Conservation (phyloP, 2,797 vertebrate species). For the Crenuchus spilurus region DNA sequence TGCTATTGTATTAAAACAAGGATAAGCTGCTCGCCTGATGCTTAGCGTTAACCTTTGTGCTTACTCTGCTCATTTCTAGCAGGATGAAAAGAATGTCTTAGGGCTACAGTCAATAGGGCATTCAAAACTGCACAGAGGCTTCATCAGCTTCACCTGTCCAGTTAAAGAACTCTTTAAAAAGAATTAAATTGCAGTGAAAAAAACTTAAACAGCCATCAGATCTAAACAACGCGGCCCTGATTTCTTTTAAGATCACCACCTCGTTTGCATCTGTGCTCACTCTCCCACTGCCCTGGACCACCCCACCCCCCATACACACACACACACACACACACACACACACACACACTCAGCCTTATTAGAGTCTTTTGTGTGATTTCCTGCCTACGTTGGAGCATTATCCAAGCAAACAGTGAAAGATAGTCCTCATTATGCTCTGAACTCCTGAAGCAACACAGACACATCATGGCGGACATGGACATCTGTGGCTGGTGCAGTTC, state of each 20-base stretch:
- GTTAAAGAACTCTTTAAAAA: slow-evolving; percentile 24
- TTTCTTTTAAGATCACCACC: slow-evolving; percentile 54
- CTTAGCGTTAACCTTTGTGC: slow-evolving; percentile 56
- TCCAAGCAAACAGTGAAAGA: slow-evolving; percentile 50
- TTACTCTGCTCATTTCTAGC: slow-evolving; percentile 50
- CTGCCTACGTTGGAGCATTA: slow-evolving; percentile 57
- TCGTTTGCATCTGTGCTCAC: slow-evolving; percentile 54
- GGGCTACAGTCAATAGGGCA: slow-evolving; percentile 60
- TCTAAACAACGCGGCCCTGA: not conserved
- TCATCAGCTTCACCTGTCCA: slow-evolving; percentile 3
- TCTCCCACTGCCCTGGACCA: slow-evolving; percentile 57
- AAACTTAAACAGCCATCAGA: too few relatives aligned
- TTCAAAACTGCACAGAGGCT: not conserved
- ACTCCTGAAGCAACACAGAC: slow-evolving; percentile 63
- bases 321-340: slow-evolving; percentile 38
- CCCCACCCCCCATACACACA: not conserved
- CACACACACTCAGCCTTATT: slow-evolving; percentile 65
- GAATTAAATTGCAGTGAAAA: not conserved
- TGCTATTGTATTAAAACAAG: slow-evolving; percentile 64
- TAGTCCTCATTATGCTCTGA: slow-evolving; percentile 63
- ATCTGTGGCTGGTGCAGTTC: slow-evolving; percentile 52
- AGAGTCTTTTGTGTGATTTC: slow-evolving; percentile 65
- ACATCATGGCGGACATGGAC: slow-evolving; percentile 42
- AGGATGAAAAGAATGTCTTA: slow-evolving; percentile 51
- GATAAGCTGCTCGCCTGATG: slow-evolving; percentile 65